Base-by-base conservation (phyloP, 2,113 vertebrate genomes). In the Ailuropoda melanoleuca region DNA sequence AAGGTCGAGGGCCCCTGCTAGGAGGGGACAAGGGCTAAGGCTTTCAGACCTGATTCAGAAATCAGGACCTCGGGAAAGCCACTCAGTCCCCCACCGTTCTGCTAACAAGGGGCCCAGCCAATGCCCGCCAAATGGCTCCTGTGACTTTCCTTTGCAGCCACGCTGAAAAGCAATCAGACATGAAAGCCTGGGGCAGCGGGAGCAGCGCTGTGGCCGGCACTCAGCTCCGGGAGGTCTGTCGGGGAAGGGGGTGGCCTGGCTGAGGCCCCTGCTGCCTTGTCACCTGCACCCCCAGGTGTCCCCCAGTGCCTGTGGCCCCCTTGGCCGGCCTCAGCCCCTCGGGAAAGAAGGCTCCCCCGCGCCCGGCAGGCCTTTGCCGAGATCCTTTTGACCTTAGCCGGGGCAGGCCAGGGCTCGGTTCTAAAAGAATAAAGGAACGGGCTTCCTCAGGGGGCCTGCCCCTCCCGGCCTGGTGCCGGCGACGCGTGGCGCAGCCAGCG, bases 391-490 rank as follows among this genome's bases (percentile, higher is more conserved):
- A 94, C 85, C 84, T 10, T 39, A 88, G 58, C 66, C 5, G 4
- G 19, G 62, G 50, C 87, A 55, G 77, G 84, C 93, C 78, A 60
- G 55, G 70, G 75, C 68, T 90, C 19, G 0, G 31, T 83, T 87
- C 66, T 58, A 15, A 56, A 95, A 89, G 90, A 95, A 97, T 83
- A 95, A 96, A 98, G 83, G 9, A 37, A 53, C 78, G 31, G 82
- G 60, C 86, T 93, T 93, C 82, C 86, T 86, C 60, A 31, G 64
- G 64, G 64, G 43, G 64, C 37, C 88, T 43, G 34, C n/a, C 77
- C 95, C 64, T 90, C 85, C 93, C 19, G 4, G 90, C 58, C 95
- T 23, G 83, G 87, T 93, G 94, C 46, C 3, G 68, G 78, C 39
- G 93, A 92, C 83, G 2, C 74, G 43, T 97, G 97, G 94, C 92